Evolutionary conservation across 30 jellyfish, hydroid and myxozoan genomes (phyloP), one percentile per base, ranked within the genome.

Genomic region (Clytia hemisphaerica): DNA sequence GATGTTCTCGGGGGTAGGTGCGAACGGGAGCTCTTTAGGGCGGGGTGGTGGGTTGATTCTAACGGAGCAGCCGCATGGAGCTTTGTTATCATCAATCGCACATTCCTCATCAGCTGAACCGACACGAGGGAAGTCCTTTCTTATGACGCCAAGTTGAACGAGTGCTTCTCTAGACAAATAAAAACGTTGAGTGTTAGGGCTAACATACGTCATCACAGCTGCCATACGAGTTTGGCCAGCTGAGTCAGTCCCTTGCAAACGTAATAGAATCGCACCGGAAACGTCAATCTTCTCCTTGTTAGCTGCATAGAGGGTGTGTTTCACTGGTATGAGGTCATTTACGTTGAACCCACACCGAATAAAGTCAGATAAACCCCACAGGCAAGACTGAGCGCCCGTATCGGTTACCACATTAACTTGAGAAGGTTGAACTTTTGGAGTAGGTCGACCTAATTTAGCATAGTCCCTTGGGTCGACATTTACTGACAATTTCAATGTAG

Each of bases 61-160:
- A n/a, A n/a, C n/a, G n/a, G n/a, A n/a, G n/a, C n/a, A n/a, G n/a
- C n/a, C n/a, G n/a, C n/a, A n/a, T n/a, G n/a, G n/a, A 5, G 70
- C 0, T 5, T 22, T 57, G 4, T 29, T 15, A 10, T 21, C 70
- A 6, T 57, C 14, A 6, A 57, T 29, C 6, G 70, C 42, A n/a
- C 51, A 14, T 57, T 57, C 24, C 21, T 37, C 72, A 38, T 21
- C 72, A 5, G 76, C 76, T 3, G 76, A 26, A 35, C 76, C 65
- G 18, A 62, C 72, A 3, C 36, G 5, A 3, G 67, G 76, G 35
- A 62, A 62, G 10, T 26, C 73, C 24, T 16, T 26, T 6, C 7
- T 5, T 32, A 62, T 62, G 25, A 62, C 76, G 18, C 76, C 76
- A 37, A 62, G 66, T 29, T 62, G 76, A 30, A 62, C 22, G 66